Percentiles rank a stretch among this genome's conserved stretches.
These are phyloP conservation scores for Botrylloides violaceus DNA, from an alignment of 23 tunicate species.

Conservation along the genomic window DNA sequence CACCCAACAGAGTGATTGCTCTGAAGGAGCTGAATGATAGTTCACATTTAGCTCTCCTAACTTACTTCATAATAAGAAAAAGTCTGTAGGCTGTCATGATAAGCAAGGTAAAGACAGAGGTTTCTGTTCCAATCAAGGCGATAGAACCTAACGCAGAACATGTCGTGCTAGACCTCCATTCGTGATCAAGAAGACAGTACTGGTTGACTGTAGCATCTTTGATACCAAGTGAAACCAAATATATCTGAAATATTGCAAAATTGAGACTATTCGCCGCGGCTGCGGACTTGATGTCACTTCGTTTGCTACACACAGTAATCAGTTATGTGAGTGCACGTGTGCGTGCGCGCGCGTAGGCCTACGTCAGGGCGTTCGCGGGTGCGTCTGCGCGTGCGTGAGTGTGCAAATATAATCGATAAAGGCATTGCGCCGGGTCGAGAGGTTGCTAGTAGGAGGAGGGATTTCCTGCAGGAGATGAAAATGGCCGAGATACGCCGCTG, in stretches of 20 bases:
- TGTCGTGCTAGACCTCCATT: constrained; percentile 32
- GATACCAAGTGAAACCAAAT: constrained; percentile 31
- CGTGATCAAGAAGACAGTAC: constrained; percentile 31
- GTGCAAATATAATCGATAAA: too few species aligned
- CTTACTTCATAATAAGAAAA: constrained; percentile 21
- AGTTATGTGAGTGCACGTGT: too few species aligned
- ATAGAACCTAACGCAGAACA: constrained; percentile 43
- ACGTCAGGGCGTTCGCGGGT: too few species aligned
- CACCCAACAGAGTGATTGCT: neutral
- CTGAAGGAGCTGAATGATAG: neutral
- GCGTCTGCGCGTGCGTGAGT: too few species aligned
- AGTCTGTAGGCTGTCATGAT: constrained; percentile 49
- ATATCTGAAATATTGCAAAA: constrained; percentile 18
- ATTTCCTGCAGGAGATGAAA: too few species aligned
- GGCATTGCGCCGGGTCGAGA: too few species aligned
- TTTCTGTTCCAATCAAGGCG: constrained; percentile 34
- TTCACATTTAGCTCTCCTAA: neutral
- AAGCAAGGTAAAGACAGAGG: constrained; percentile 41
- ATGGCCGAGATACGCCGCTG: too few species aligned
- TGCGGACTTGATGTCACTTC: too few species aligned
- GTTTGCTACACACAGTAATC: too few species aligned
- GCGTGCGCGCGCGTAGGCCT: too few species aligned
- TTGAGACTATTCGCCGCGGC: too few species aligned
- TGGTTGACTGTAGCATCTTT: constrained; percentile 11
- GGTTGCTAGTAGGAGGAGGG: too few species aligned